Conservation (phyloP, 2,113 vertebrate species). For the Suncus etruscus region DNA sequence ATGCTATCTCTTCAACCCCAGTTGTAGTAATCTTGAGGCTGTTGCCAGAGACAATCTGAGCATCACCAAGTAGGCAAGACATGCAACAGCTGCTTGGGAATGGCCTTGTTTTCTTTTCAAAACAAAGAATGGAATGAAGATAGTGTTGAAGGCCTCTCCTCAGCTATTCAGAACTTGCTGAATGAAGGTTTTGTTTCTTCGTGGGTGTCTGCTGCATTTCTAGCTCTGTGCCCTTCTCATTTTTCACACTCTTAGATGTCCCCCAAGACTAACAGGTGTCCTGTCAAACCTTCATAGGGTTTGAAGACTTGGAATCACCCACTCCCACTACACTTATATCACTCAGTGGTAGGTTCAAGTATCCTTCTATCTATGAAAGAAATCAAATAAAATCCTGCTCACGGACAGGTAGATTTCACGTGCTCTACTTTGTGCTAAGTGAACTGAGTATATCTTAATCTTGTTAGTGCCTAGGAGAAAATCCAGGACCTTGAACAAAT, state of each 20-base stretch:
- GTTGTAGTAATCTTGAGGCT: not conserved
- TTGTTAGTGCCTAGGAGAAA: not conserved
- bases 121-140: not conserved
- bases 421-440: not conserved
- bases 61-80: not conserved
- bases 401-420: conserved; percentile 15
- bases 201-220: not conserved
- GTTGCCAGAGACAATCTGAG: not conserved
- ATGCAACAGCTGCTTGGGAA: not conserved
- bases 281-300: conserved; percentile 44
- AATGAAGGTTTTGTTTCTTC: conserved; percentile 34
- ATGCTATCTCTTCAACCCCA: too few relatives aligned
- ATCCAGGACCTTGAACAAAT: too few relatives aligned
- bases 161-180: not conserved
- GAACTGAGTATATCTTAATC: not conserved
- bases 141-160: conserved; percentile 31
- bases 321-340: not conserved
- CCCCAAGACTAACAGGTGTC: conserved; percentile 22
- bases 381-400: not conserved
- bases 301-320: not conserved
- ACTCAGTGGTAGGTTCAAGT: not conserved
- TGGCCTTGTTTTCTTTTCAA: conserved; percentile 26
- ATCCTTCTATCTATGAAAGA: conserved; percentile 15
- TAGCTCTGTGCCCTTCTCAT: conserved; percentile 11
- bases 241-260: conserved; percentile 59